Evolutionary conservation across 2,797 vertebrate genomes (phyloP).

Genomic region (Cyclopterus lumpus): DNA sequence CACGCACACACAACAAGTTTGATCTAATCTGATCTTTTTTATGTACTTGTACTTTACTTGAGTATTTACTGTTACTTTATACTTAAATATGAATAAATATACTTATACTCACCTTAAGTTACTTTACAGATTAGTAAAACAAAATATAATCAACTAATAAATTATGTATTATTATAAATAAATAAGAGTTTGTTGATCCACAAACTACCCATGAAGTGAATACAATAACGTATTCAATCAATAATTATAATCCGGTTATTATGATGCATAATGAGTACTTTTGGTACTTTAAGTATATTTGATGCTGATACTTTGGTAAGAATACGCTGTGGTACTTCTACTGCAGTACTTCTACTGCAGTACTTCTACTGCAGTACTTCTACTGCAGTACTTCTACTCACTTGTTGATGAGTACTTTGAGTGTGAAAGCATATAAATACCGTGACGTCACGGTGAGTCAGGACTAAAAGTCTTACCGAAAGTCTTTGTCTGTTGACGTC

Average conservation of each 20-base stretch:
- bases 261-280: not conserved
- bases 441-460: not conserved
- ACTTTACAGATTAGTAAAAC: not conserved
- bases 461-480: constrained; percentile 85
- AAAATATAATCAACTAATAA: not conserved
- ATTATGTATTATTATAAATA: not conserved
- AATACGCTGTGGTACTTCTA: not conserved
- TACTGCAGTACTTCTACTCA: not conserved
- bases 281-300: too few species aligned
- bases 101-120: too few species aligned
- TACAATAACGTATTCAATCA: not conserved
- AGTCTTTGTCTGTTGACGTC: constrained; percentile 97
- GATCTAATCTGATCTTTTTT: too few species aligned
- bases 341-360: not conserved
- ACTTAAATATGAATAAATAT: too few species aligned
- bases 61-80: not conserved
- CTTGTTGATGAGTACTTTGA: too few species aligned
- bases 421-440: not conserved
- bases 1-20: too few species aligned
- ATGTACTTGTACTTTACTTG: not conserved
- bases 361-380: not conserved
- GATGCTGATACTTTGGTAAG: not conserved
- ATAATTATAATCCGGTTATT: not conserved
- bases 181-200: too few species aligned
- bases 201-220: too few species aligned